Evolutionary conservation across 92 coral and sea anemone species (phyloP), one percentile per base, ranked within the genome.

Genomic region (Porites cylindrica): DNA sequence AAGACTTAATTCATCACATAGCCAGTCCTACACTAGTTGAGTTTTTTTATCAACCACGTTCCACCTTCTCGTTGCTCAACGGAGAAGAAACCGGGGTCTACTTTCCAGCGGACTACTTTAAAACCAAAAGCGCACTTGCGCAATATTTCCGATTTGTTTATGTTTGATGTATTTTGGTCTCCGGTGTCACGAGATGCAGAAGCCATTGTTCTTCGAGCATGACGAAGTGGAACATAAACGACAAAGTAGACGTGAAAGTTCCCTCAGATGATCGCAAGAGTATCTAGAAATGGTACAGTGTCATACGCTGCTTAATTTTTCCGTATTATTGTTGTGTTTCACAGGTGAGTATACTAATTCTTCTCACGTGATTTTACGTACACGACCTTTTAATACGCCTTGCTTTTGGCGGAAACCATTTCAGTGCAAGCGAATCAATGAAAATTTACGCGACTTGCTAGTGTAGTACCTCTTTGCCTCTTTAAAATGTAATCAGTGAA

Each of bases 251-350:
- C 54, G 18, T 56, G 51, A 52, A 50, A 78, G 54, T 72, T 61
- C 21, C 12, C 24, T 83, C 72, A 73, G 84, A 84, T 61, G 87
- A 76, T 62, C 59, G 51, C 32, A 56, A 50, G 58, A 58, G 66
- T 56, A 59, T 52, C 68, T 72, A 76, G 88, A 84, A 24, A 87
- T 91, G 94, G 81, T 62, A 87, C 66, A 76, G 50, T 72, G 68
- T 50, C 69, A 61, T 52, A 83, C 86, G 59, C 38, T 79, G 75
- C 10, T 87, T 60, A 94, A 88, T 84, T 87, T 87, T 52, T 75
- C 88, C 26, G 74, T 80, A 61, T 78, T 94, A 60, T 13, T 86
- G 92, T 51, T 58, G 14, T 91, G 72, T 85, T 91, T 93, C 72
- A 26, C 91, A 38, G 92, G 96, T 91, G 50, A 88, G 94, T 91